Base-by-base conservation (phyloP, 2,113 vertebrate genomes). In the Macquaria ambigua region DNA sequence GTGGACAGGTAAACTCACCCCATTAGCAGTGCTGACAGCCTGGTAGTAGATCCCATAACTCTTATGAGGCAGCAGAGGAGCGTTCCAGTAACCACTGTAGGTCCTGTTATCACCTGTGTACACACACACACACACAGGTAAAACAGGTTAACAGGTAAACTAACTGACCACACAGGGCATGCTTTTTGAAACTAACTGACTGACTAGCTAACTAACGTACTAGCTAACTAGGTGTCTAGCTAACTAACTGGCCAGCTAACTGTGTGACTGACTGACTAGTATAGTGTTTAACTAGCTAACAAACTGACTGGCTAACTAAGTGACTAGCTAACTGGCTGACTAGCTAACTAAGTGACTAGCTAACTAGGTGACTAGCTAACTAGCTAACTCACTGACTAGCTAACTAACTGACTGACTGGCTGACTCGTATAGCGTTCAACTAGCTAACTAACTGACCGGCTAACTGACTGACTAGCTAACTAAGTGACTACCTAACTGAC, bases 31-130 rank as follows among this genome's bases (percentile, higher is more conserved):
- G 96, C 98, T 99, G 73, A 98, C 97, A 58, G 98, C 98, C 95
- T 99, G 98, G 78, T 97, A 99, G 93, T 99, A 99, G 94, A 99
- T 96, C 82, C 96, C 97, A 90, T 99, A 99, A 94, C 98, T 99
- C 96, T 99, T 99, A 76, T 99, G 97, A 68, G 98, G 98, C 77
- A 99, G 97, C 34, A 99, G 96, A 11, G 98, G 98, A 48, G 96
- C 94, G 16, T 99, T 99, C 98, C 98, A 99, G 93, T 97, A 99
- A 10, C 98, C 97, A 7, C 83, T 97, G 93, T 99, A 99, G 1
- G 98, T 99, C 90, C 95, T 96, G 93, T 99, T 99, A 89, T 99
- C 98, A 70, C 98, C 94, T 94, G 82, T 6, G 70, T 10, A 73
- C 20, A 53, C 18, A 71, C 25, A 70, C 64, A 67, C 64, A 67